Conservation (phyloP, 2,113 vertebrate species). For the Paracanthobrama guichenoti region DNA sequence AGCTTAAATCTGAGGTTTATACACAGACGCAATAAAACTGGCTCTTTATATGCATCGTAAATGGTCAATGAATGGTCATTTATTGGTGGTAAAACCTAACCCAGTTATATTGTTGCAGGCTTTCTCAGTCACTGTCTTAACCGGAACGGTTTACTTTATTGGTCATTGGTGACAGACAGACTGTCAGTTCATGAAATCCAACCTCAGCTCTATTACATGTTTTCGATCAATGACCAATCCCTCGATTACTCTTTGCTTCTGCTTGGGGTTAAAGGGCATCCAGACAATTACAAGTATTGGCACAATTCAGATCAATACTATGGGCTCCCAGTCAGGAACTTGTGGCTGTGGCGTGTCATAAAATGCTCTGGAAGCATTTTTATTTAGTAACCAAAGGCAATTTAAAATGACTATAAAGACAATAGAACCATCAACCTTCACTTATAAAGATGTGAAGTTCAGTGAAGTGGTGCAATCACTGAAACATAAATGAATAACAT, state of each 20-base stretch:
- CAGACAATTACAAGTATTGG: not conserved
- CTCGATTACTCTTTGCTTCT: not conserved
- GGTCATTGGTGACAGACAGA: not conserved
- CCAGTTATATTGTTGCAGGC: not conserved
- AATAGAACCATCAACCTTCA: not conserved
- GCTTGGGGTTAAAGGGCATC: not conserved
- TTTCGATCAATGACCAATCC: not conserved
- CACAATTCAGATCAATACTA: not conserved
- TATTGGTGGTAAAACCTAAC: not conserved
- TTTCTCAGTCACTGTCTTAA: not conserved
- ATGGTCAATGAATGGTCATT: not conserved
- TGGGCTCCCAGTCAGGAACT: not conserved
- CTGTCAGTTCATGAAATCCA: not conserved
- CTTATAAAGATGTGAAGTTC: not conserved
- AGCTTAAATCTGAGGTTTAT: not conserved
- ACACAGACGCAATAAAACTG: not conserved
- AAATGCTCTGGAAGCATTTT: not conserved
- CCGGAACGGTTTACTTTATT: not conserved
- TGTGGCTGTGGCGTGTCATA: too few relatives aligned
- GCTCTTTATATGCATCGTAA: not conserved
- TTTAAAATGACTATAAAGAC: not conserved
- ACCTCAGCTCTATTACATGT: not conserved
- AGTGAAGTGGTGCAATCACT: not conserved
- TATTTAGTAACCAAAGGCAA: not conserved
- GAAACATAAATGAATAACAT: not conserved